These are phyloP conservation scores for Burhinus oedicnemus DNA, from an alignment of 2,113 vertebrate species.

Conservation along the genomic window DNA sequence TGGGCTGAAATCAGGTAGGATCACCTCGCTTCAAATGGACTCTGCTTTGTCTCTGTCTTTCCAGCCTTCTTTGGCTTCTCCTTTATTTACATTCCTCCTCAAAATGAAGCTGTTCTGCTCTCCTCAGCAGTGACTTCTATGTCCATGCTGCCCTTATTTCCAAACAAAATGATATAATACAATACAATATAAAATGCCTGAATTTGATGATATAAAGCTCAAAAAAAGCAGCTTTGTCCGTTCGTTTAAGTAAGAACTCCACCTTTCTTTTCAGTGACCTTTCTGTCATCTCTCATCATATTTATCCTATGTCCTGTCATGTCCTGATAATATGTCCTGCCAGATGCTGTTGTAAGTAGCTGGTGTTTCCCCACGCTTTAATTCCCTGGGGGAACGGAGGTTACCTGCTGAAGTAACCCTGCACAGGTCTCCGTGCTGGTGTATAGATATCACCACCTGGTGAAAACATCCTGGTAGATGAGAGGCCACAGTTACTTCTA, in stretches of 20 bases:
- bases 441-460: background rate
- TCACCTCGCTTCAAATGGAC: background rate
- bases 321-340: background rate
- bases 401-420: background rate
- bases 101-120: background rate
- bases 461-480: background rate
- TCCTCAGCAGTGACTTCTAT: background rate
- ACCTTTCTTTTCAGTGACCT: background rate
- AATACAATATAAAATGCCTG: background rate
- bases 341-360: background rate
- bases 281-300: background rate
- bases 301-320: background rate
- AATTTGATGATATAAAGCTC: background rate
- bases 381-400: background rate
- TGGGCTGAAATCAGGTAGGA: background rate
- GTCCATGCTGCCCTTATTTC: background rate
- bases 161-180: background rate
- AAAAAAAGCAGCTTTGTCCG: background rate
- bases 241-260: background rate
- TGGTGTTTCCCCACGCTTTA: background rate
- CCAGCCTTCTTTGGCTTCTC: background rate
- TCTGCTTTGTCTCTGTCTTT: background rate
- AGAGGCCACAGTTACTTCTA: background rate
- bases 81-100: background rate
- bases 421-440: background rate